Evolutionary conservation across 2,797 vertebrate species (phyloP).

Genomic region (Naso thynnoides): DNA sequence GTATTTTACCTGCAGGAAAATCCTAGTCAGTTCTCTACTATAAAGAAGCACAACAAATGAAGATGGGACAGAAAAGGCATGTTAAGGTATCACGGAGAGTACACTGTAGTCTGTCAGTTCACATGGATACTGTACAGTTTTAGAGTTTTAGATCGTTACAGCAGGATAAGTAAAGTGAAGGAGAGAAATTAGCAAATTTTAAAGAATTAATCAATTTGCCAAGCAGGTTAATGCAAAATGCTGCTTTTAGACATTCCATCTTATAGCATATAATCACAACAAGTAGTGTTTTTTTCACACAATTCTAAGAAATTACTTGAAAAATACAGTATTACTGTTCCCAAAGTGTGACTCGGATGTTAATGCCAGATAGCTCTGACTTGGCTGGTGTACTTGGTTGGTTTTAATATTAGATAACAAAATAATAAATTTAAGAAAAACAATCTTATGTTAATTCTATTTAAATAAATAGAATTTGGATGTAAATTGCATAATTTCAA

Average conservation of each 20-base stretch:
- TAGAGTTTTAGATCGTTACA: constrained; percentile 38
- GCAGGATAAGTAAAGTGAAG: constrained; percentile 44
- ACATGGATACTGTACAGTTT: constrained; percentile 61
- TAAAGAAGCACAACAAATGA: constrained; percentile 94
- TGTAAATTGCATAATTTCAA: constrained; percentile 20
- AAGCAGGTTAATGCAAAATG: constrained; percentile 27
- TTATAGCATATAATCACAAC: not conserved
- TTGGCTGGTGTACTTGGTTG: no score
- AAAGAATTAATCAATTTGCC: constrained; percentile 16
- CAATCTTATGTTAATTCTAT: not conserved
- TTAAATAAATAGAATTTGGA: not conserved
- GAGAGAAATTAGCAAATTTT: constrained; percentile 30
- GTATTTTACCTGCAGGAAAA: constrained; percentile 94
- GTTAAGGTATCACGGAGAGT: constrained; percentile 87
- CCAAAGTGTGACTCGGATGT: not conserved
- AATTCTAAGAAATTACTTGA: constrained; percentile 10
- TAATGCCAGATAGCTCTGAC: not conserved
- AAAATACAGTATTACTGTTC: constrained; percentile 2
- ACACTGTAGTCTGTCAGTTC: constrained; percentile 60
- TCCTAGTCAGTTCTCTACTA: constrained; percentile 99
- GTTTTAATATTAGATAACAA: not conserved
- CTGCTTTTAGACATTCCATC: not conserved
- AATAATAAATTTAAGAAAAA: no score
- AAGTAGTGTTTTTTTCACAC: not conserved
- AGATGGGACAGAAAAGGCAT: constrained; percentile 96